Evolutionary conservation across 2,797 vertebrate species (phyloP).

Genomic region (Coregonus ussuriensis): DNA sequence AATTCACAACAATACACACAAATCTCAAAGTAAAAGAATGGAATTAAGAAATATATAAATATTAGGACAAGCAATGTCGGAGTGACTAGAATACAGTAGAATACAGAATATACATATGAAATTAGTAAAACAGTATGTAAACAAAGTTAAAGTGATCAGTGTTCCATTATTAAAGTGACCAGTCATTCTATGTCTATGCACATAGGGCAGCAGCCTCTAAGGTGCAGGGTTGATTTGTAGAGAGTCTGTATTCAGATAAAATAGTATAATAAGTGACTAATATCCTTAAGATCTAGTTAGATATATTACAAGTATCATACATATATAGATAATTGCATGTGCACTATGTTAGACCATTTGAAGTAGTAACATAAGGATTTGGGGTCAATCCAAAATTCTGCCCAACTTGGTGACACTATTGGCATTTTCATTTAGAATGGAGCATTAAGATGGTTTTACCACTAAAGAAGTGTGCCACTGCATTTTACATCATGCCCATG

Average conservation of each 20-base stretch:
- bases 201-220: no score
- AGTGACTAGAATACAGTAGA: no score
- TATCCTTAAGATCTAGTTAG: background rate
- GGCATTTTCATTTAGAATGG: background rate
- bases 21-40: no score
- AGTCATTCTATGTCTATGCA: no score
- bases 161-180: no score
- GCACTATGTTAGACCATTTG: background rate
- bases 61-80: no score
- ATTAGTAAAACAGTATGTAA: no score
- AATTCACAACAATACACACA: no score
- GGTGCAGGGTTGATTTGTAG: background rate
- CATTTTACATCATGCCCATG: conserved; percentile 2
- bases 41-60: no score
- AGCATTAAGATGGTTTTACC: background rate
- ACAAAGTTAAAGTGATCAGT: no score
- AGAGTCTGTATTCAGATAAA: background rate
- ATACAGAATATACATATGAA: no score
- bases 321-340: background rate
- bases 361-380: background rate
- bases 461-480: conserved; percentile 2
- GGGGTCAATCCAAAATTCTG: background rate
- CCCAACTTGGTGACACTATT: background rate
- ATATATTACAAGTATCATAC: background rate
- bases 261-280: background rate